Percentiles rank a stretch among this genome's conserved stretches.
phyloP scores from a whole-genome alignment of 2,888 invertebrate species.

The Trypoxylon attenuatum region DNA sequence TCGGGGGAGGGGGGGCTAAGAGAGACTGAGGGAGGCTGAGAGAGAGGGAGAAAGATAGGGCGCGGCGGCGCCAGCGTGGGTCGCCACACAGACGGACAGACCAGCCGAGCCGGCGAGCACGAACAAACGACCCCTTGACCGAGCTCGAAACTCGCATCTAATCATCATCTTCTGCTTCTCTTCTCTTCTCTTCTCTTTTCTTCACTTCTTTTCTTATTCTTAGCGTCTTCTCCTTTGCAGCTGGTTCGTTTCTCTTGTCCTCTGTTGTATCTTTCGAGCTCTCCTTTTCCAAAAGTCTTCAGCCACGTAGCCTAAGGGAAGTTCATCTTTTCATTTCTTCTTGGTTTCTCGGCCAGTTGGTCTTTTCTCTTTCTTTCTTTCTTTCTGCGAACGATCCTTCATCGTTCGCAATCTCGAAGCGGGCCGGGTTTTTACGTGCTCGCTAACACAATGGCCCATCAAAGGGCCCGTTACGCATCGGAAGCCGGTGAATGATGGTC shows the following conservation, averaged over 20 bases:
- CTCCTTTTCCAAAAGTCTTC: too few relatives aligned
- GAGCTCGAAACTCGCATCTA: conserved; percentile 46
- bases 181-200: conserved; percentile 3
- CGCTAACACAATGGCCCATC: too few relatives aligned
- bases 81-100: conserved; percentile 58
- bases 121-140: conserved; percentile 64
- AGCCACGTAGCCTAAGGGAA: too few relatives aligned
- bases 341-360: too few relatives aligned
- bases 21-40: conserved; percentile 31
- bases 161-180: conserved; percentile 30
- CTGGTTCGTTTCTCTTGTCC: too few relatives aligned
- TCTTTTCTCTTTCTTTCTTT: too few relatives aligned
- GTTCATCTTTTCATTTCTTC: too few relatives aligned
- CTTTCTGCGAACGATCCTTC: too few relatives aligned
- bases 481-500: too few relatives aligned
- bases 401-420: too few relatives aligned
- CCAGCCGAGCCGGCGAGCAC: conserved; percentile 35
- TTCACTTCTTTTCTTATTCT: background rate
- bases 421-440: too few relatives aligned
- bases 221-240: background rate
- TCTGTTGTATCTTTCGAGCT: background rate
- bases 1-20: background rate
- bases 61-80: conserved; percentile 73
- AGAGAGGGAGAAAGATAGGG: conserved; percentile 42
- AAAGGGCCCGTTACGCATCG: too few relatives aligned